Evolutionary conservation across 2,888 invertebrate species (phyloP).

Genomic region (Seladonia tumulorum): DNA sequence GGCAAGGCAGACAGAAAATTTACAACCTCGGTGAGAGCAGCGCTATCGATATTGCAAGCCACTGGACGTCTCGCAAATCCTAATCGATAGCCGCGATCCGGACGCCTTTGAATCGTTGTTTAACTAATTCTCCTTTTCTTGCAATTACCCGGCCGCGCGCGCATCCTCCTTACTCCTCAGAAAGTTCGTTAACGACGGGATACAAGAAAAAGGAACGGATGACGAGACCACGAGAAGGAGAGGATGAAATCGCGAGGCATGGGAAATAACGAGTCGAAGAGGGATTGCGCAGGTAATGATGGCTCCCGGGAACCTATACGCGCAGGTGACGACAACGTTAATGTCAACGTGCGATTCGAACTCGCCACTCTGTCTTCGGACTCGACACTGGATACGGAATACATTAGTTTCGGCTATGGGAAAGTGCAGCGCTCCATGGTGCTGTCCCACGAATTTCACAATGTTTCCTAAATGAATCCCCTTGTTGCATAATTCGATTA

Average conservation of each 20-base stretch:
- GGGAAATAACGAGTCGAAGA: constrained; percentile 61
- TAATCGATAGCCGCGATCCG: constrained; percentile 25
- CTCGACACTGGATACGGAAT: not conserved
- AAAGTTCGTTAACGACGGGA: constrained; percentile 38
- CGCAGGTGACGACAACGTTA: constrained; percentile 49
- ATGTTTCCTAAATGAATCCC: not conserved
- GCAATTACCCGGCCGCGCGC: constrained; percentile 23
- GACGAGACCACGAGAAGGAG: not conserved
- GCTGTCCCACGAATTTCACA: not conserved
- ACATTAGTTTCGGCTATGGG: constrained; percentile 22
- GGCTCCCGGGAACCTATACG: constrained; percentile 26
- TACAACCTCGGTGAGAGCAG: not conserved
- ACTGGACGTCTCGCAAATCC: not conserved
- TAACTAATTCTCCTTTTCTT: constrained; percentile 6
- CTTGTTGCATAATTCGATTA: constrained; percentile 6
- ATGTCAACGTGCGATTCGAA: constrained; percentile 27
- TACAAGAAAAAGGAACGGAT: constrained; percentile 16
- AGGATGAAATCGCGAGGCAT: constrained; percentile 38
- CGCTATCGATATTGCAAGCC: not conserved
- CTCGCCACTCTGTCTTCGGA: constrained; percentile 3
- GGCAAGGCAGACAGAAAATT: not conserved
- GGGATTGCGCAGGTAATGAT: constrained; percentile 57
- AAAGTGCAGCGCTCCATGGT: not conserved
- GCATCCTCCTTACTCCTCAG: not conserved
- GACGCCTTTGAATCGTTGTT: constrained; percentile 6